These are phyloP conservation scores for Catharus minimus DNA, from an alignment of 2,113 vertebrate species.

Conservation along the genomic window DNA sequence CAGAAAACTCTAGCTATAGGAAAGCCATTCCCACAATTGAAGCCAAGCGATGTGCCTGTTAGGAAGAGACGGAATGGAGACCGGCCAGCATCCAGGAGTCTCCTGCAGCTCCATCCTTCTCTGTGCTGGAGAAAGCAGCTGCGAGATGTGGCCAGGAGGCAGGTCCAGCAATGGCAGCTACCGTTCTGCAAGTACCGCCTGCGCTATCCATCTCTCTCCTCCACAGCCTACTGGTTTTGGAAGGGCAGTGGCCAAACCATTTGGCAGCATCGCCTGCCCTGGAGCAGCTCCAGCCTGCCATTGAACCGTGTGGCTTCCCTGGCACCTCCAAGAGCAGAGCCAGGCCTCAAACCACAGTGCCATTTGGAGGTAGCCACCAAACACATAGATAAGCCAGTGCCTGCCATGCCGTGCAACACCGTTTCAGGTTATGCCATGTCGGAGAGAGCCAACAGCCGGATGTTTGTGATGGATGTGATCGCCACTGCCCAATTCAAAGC, in stretches of 20 bases:
- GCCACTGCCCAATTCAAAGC: constrained; percentile 92
- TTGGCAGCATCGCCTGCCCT: not conserved
- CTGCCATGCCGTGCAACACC: not conserved
- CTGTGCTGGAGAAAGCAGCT: constrained; percentile 82
- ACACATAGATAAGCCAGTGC: not conserved
- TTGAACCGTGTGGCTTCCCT: not conserved
- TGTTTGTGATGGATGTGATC: constrained; percentile 88
- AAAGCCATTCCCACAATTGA: constrained; percentile 24
- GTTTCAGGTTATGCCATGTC: constrained; percentile 43
- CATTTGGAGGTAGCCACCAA: not conserved
- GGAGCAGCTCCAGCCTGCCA: not conserved
- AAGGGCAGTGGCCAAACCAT: constrained; percentile 50
- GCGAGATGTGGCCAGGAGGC: constrained; percentile 79
- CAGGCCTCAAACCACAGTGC: not conserved
- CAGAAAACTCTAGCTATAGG: not conserved
- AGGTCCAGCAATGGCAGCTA: constrained; percentile 79
- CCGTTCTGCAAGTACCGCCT: constrained; percentile 87
- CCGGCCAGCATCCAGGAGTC: not conserved
- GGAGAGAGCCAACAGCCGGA: constrained; percentile 61
- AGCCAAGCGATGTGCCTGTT: not conserved
- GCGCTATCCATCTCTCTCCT: constrained; percentile 83
- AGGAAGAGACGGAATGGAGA: constrained; percentile 20
- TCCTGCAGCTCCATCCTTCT: constrained; percentile 54
- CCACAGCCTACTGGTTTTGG: constrained; percentile 90
- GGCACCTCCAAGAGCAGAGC: not conserved